Conservation (phyloP, 2,113 vertebrate genomes). For the Prunella himalayana region DNA sequence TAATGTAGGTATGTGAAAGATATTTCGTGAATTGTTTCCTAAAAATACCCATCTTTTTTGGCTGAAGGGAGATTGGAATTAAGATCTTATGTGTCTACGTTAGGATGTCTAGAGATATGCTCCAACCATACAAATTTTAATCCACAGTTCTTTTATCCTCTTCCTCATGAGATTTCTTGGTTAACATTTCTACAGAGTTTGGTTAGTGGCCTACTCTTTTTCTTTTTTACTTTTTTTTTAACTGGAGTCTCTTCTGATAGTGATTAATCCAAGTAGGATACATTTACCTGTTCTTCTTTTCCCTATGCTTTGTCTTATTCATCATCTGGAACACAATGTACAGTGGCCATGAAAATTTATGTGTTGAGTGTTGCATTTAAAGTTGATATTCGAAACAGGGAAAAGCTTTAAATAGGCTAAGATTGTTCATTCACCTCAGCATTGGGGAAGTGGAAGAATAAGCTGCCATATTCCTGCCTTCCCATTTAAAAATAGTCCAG, state of each 20-base stretch:
- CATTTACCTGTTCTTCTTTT: neutral
- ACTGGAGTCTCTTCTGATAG: neutral
- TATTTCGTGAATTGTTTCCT: neutral
- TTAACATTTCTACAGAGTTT: neutral
- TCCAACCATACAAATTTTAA: neutral
- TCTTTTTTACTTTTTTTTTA: neutral
- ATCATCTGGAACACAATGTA: neutral
- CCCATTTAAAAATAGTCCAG: neutral
- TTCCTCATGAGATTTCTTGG: neutral
- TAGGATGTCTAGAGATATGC: neutral
- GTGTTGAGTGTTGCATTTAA: neutral
- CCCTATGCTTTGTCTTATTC: neutral
- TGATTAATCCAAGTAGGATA: neutral
- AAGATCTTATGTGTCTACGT: neutral
- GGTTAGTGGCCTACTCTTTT: neutral
- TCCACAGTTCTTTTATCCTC: neutral
- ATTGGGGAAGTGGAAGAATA: neutral
- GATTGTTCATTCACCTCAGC: neutral
- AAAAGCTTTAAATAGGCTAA: neutral
- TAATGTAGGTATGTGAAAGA: neutral
- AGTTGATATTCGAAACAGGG: neutral
- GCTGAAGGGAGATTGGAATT: neutral
- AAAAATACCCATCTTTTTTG: neutral
- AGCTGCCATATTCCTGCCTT: neutral
- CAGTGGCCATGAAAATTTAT: neutral